A percentile compares a stretch with the other conserved stretches of the same genome.
These are phyloP conservation scores for Panulirus ornatus DNA, from an alignment of 1,140 invertebrate species.

Conservation along the genomic window DNA sequence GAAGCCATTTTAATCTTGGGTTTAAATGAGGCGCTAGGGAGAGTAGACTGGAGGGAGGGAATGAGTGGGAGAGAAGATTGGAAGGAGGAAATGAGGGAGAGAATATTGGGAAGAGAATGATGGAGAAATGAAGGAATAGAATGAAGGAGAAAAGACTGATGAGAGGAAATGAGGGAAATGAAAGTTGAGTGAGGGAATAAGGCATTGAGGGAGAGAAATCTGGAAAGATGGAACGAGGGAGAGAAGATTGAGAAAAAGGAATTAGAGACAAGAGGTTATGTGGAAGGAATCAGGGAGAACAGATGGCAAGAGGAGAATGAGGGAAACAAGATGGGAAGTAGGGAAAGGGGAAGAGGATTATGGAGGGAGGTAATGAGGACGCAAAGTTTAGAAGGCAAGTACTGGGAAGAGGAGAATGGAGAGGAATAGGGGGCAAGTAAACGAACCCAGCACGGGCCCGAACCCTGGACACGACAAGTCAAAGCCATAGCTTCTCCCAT, in stretches of 20 bases:
- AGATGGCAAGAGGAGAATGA: neutral
- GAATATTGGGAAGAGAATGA: too few species aligned
- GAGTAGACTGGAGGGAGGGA: too few species aligned
- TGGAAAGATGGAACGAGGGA: neutral
- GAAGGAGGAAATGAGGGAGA: too few species aligned
- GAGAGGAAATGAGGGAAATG: neutral
- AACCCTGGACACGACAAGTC: too few species aligned
- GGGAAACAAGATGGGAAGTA: neutral
- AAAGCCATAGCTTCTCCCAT: too few species aligned
- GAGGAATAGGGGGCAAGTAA: neutral
- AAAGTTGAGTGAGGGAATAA: neutral
- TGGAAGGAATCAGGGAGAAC: neutral
- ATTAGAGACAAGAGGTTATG: too few species aligned
- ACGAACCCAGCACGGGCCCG: neutral
- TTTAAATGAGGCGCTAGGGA: too few species aligned
- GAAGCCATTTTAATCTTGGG: too few species aligned
- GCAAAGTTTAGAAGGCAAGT: neutral
- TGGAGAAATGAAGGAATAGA: too few species aligned
- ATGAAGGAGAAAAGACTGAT: neutral
- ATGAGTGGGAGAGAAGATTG: too few species aligned
- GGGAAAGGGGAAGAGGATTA: neutral
- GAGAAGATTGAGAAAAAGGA: neutral
- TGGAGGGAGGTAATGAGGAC: neutral
- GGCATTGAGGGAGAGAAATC: neutral
- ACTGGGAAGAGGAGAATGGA: neutral